A percentile compares a stretch with the other conserved stretches of the same genome.
These are phyloP conservation scores for Percopsis transmontana DNA, from an alignment of 2,113 vertebrate species.

Conservation along the genomic window DNA sequence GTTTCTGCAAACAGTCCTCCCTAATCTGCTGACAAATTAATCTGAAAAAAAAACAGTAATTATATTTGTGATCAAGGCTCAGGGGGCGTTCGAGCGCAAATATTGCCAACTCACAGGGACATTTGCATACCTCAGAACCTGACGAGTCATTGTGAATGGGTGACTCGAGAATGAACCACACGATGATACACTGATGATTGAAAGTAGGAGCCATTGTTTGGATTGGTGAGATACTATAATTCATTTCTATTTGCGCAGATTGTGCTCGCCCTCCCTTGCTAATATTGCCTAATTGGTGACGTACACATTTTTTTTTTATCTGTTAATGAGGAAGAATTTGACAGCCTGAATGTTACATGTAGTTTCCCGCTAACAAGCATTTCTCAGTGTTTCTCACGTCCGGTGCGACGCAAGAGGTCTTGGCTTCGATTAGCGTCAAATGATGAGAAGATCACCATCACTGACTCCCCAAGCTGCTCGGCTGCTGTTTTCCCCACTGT, in stretches of 20 bases:
- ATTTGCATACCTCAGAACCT: conserved; percentile 52
- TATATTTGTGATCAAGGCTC: conserved; percentile 47
- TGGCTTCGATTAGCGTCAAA: conserved; percentile 15
- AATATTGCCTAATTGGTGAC: conserved; percentile 44
- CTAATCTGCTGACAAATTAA: conserved; percentile 59
- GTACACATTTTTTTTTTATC: conserved; percentile 35
- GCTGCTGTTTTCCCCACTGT: conserved; percentile 28
- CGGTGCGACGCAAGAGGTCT: conserved; percentile 19
- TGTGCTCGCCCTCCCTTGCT: conserved; percentile 31
- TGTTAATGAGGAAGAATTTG: conserved; percentile 47
- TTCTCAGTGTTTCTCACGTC: conserved; percentile 4
- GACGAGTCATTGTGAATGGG: conserved; percentile 48
- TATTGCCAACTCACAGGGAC: conserved; percentile 46
- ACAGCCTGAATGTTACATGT: conserved; percentile 46
- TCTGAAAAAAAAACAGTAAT: conserved; percentile 48
- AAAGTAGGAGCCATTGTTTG: conserved; percentile 59
- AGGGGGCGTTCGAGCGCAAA: conserved; percentile 25
- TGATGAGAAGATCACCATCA: conserved; percentile 16
- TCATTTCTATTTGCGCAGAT: conserved; percentile 50
- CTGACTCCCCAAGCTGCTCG: conserved; percentile 20
- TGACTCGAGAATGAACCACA: conserved; percentile 51
- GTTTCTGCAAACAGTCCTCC: conserved; percentile 39
- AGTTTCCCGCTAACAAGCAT: conserved; percentile 31
- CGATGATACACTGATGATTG: conserved; percentile 39
- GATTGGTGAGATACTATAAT: conserved; percentile 48